Percentiles rank a stretch among this genome's conserved stretches.
Conservation (phyloP, 1,140 invertebrate species). For the Choristoneura fumiferana region DNA sequence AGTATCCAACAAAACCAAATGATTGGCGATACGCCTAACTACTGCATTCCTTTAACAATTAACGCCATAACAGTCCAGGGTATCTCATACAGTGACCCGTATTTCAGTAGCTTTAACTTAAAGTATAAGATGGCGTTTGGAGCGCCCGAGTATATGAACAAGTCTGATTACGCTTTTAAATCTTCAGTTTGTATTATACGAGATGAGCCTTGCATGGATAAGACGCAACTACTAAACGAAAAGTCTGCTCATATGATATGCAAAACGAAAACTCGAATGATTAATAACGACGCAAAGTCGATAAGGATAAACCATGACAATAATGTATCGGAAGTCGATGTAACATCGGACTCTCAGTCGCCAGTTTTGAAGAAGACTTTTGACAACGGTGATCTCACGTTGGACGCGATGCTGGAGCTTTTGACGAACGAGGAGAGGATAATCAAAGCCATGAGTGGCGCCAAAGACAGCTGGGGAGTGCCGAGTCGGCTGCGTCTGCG, state of each 20-base stretch:
- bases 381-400: slow-evolving; percentile 65
- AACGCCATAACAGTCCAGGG: slow-evolving; percentile 81
- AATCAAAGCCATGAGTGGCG: slow-evolving; percentile 46
- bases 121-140: slow-evolving; percentile 76
- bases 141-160: slow-evolving; percentile 76
- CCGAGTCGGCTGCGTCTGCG: slow-evolving; percentile 80
- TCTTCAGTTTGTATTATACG: slow-evolving; percentile 78
- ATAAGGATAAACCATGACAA: slow-evolving; percentile 70
- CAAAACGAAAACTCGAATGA: slow-evolving; percentile 72
- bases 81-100: slow-evolving; percentile 81
- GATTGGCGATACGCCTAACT: slow-evolving; percentile 79
- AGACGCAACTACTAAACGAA: slow-evolving; percentile 69
- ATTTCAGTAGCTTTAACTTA: slow-evolving; percentile 81
- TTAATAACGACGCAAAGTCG: slow-evolving; percentile 55
- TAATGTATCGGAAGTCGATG: slow-evolving; percentile 52
- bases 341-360: slow-evolving; percentile 40
- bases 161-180: slow-evolving; percentile 80
- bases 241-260: slow-evolving; percentile 70
- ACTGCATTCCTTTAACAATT: slow-evolving; percentile 82
- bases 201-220: slow-evolving; percentile 64
- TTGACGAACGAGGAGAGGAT: slow-evolving; percentile 53
- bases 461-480: slow-evolving; percentile 80
- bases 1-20: slow-evolving; percentile 80
- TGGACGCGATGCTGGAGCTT: slow-evolving; percentile 68
- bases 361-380: slow-evolving; percentile 50